Evolutionary conservation across 1,140 invertebrate genomes (phyloP), one percentile per base, ranked within the genome.

Genomic region (Bombus polaris): DNA sequence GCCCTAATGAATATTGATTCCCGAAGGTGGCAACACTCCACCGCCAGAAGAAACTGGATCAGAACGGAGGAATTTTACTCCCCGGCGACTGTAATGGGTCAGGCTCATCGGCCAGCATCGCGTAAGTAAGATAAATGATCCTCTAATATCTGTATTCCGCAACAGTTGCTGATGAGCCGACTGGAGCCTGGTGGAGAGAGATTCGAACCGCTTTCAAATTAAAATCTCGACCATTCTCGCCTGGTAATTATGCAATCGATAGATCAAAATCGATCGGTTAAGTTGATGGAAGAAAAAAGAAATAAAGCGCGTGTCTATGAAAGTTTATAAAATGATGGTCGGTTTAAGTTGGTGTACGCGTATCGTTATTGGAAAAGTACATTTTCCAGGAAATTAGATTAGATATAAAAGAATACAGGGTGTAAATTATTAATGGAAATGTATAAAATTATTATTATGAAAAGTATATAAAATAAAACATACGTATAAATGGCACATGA

Each of bases 51-150:
- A 85, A 85, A 85, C 66, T 86, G 85, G 78, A 82, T 80, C 70
- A 42, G 75, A 75, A 68, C 65, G 13, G 80, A 90, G 88, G 72
- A 90, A 89, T 87, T 90, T 90, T 77, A 62, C 83, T 86, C 44
- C 88, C 89, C 37, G 81, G 88, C 85, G 88, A 86, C 79, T 83
- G 86, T 90, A 88, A 90, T 88, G 77, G 86, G 82, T 83, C 83
- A 83, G 89, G 42, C 88, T 88, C 88, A 90, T 90, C 89, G 89
- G 66, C 80, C 87, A 78, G 12, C 44, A 37, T 59, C 86, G 77
- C 79, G 86, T 90, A 90, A 90, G 89, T 90, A 90, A 90, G 89
- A 90, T 90, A 90, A 90, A 90, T 90, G 89, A 90, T 88, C 79
- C 88, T 73, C 83, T 90, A 90, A 90, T 90, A 87, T 89, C 88